A percentile compares a stretch with the other conserved stretches of the same genome.
Conservation (phyloP, 2,888 invertebrate species). For the Drosophila mayaguana region DNA sequence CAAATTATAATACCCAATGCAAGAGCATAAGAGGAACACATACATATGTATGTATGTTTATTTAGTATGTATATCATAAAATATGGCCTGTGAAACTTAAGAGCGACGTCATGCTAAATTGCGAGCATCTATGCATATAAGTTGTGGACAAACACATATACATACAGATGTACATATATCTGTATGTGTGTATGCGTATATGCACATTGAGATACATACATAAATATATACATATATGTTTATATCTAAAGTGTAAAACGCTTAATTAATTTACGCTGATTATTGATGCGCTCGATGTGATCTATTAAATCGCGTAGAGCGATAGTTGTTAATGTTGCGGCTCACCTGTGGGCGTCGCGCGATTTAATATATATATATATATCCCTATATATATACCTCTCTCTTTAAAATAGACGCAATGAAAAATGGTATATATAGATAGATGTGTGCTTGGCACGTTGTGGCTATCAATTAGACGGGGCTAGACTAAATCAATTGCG, state of each 20-base stretch:
- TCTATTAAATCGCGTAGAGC: slow-evolving; percentile 60
- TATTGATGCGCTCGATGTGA: slow-evolving; percentile 62
- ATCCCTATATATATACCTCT: slow-evolving; percentile 17
- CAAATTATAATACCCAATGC: background rate
- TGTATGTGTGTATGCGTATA: background rate
- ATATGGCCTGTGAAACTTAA: slow-evolving; percentile 49
- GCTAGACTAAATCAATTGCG: slow-evolving; percentile 68
- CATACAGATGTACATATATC: background rate
- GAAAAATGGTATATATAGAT: slow-evolving; percentile 30
- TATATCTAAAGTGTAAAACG: slow-evolving; percentile 27
- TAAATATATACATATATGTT: background rate
- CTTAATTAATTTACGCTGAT: slow-evolving; percentile 68
- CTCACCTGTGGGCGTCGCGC: slow-evolving; percentile 46
- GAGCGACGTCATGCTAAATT: slow-evolving; percentile 46
- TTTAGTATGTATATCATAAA: slow-evolving; percentile 18
- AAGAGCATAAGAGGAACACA: slow-evolving; percentile 11
- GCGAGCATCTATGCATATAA: slow-evolving; percentile 8
- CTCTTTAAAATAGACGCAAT: slow-evolving; percentile 45
- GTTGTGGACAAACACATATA: background rate
- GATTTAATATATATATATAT: slow-evolving; percentile 19
- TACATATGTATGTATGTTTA: background rate
- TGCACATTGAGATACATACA: background rate
- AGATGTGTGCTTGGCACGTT: slow-evolving; percentile 59
- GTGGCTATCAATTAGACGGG: slow-evolving; percentile 62
- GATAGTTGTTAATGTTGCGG: slow-evolving; percentile 19